Evolutionary conservation across 2,797 vertebrate species (phyloP), one percentile per base, ranked within the genome.

Genomic region (Sphaeramia orbicularis): DNA sequence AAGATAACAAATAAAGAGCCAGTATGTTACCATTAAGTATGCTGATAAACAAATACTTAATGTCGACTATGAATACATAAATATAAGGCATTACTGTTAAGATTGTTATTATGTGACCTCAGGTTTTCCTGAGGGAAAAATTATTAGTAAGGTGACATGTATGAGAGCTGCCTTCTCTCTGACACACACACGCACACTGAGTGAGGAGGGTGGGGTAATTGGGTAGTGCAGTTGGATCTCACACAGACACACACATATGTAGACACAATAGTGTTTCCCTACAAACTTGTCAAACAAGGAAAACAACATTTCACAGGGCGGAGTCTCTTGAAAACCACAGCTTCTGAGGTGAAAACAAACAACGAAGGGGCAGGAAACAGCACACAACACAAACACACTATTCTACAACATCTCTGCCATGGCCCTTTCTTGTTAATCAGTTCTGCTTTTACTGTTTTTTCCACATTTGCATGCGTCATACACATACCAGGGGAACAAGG

Each of bases 201-300:
- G 49, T 0, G 41, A 43, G 11, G 27, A 71, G 74, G 76, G 78
- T 65, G 59, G 50, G 69, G 78, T 10, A 4, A 59, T 5, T 27
- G 50, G 52, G 56, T 56, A 38, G 41, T 49, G 14, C 14, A 35
- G 38, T 16, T 24, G 6, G 12, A 15, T 37, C 10, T n/a, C 58
- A 70, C 65, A 40, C 58, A 30, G 32, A 50, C 57, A 61, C 9
- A 36, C 51, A 43, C 53, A 54, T 50, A 45, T 55, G 60, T 47
- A 44, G 47, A 27, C 59, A 45, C 36, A 12, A 10, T 10, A 4
- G 36, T 43, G 14, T 15, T 44, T 40, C 61, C 60, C 32, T 43
- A 18, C 52, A 80, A 83, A 90, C 88, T 41, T 0, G 86, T 77
- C 58, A 1, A 81, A 88, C 91, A 11, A 82, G 90, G 65, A 78